Evolutionary conservation across 2,113 vertebrate genomes (phyloP), one percentile per base, ranked within the genome.

Genomic region (Cryptomyrus ogoouensis): DNA sequence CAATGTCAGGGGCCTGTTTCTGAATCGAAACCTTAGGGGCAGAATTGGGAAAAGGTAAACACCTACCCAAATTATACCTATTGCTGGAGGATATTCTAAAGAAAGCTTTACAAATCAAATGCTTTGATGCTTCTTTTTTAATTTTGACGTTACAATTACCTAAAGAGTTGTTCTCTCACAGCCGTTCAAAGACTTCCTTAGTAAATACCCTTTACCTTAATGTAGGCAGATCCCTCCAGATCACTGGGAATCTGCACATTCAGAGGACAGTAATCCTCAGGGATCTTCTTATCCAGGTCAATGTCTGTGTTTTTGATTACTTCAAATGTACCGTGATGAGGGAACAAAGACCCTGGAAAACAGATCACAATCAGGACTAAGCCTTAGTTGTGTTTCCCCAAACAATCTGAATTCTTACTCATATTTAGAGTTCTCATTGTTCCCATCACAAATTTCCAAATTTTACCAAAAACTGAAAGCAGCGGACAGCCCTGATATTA

Each of bases 301-400:
- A 99, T 96, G 92, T 99, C 98, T 13, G 98, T 99, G 95, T 99
- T 99, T 94, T 99, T 99, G 93, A 99, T 97, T 86, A 99, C 98
- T 93, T 99, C 98, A 94, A 99, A 99, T 0, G 98, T 99, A 70
- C 98, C 98, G 0, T 98, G 97, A 93, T 99, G 98, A 89, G 97
- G 97, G 93, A 99, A 99, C 87, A 99, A 96, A 31, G 98, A 99
- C 1, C 98, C 98, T 99, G 92, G 13, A 47, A 89, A 21, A 58
- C 1, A 53, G 46, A 39, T 46, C 44, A 84, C 24, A 46, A 5
- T 31, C 66, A 13, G 15, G 70, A 39, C 10, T 39, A 39, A 77
- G 70, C 70, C 31, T 21, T 5, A 31, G 53, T 24, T 56, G 53
- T 21, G 5, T 5, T 21, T 17, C 17, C 52, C 52, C 17, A 27